Base-by-base conservation (phyloP, 2,888 invertebrate species). In the Temnothorax rugatulus region DNA sequence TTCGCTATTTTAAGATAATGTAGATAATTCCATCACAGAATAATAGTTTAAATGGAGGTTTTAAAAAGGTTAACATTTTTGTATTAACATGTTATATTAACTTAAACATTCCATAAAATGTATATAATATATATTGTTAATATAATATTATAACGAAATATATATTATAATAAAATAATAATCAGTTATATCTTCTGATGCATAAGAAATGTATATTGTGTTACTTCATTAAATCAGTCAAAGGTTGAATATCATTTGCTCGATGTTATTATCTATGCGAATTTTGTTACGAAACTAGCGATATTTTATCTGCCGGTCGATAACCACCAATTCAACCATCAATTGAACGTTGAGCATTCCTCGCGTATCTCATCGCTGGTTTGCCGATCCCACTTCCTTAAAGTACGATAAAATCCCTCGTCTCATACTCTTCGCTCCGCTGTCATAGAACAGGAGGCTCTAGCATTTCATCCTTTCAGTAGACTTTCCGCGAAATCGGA, bases 401-500 rank as follows among this genome's bases (percentile, higher is more conserved):
- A 52, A 77, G 29, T 25, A 44, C 44, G 57, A 77, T 57, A 68
- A 79, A 79, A 59, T 69, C 25, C 25, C 21, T 79, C n/a, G 21
- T 13, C 15, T 57, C 29, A 21, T 18, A 18, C 54, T 57, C 29
- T 57, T 44, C 5, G 29, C 29, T 44, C 7, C 54, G 21, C 11
- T 66, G 41, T 57, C 44, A 21, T 21, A 59, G 57, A 69, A 69
- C 66, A 66, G 69, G 21, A 59, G 44, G 34, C 13, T 79, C 69
- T 69, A 69, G 21, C 57, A 57, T 79, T 57, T 69, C 69, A 69
- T 69, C 79, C 59, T 79, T 59, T 69, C 57, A 69, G n/a, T 57
- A 44, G 57, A 54, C 69, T 79, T 79, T 34, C 34, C 34, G 57
- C 15, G 79, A 79, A 79, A 47, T 79, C 34, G 69, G 79, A 79